Percentiles rank a stretch among this genome's conserved stretches.
These are phyloP conservation scores for Sarcoramphus papa DNA, from an alignment of 2,797 vertebrate genomes.

Conservation along the genomic window DNA sequence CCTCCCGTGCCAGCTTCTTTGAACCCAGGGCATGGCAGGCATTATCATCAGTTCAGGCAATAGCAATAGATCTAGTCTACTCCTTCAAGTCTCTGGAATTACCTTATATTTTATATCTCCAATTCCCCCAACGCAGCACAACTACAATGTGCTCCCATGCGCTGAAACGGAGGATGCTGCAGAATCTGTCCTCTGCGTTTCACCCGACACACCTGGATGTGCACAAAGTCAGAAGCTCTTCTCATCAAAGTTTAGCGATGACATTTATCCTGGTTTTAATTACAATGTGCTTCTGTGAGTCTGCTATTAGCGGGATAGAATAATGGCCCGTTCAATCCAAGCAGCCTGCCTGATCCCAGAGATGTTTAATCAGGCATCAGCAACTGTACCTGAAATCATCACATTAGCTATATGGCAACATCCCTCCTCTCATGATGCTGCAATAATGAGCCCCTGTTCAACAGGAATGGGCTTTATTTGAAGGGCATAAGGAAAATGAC, in stretches of 20 bases:
- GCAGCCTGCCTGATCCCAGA: conserved; percentile 22
- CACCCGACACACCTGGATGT: background rate
- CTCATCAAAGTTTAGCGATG: conserved; percentile 7
- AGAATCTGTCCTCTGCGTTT: background rate
- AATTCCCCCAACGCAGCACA: background rate
- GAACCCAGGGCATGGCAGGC: background rate
- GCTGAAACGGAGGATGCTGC: background rate
- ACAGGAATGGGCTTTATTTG: background rate
- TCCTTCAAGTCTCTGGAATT: background rate
- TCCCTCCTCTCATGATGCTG: conserved; percentile 3
- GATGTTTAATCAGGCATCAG: conserved; percentile 28
- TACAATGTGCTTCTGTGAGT: background rate
- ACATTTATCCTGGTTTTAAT: conserved; percentile 49
- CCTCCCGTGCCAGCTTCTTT: background rate
- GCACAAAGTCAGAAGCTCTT: background rate
- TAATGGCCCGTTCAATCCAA: background rate
- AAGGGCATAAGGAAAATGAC: background rate
- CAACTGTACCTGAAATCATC: conserved; percentile 34
- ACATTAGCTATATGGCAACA: conserved; percentile 21
- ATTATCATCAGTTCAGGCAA: background rate
- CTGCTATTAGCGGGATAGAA: background rate
- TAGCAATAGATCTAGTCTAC: background rate
- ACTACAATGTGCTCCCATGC: background rate
- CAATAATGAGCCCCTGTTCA: background rate
- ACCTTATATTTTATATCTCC: background rate